phyloP scores from a whole-genome alignment of 2,797 vertebrate genomes.

The Cyprinella venusta region DNA sequence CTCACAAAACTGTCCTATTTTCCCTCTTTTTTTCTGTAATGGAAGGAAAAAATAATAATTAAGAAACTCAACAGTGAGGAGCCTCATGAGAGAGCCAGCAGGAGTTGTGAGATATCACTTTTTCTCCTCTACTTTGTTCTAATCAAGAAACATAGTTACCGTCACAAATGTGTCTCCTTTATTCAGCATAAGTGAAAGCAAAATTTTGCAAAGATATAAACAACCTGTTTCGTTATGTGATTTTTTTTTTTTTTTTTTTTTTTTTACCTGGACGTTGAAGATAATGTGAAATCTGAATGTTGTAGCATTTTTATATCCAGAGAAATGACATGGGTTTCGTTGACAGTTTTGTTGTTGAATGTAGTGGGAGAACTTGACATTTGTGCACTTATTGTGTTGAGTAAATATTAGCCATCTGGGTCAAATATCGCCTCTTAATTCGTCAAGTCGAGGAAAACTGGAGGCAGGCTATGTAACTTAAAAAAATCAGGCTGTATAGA shows the following conservation, averaged over 20 bases:
- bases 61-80: slow-evolving; percentile 58
- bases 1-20: slow-evolving; percentile 73
- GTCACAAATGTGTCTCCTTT: slow-evolving; percentile 43
- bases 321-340: slow-evolving; percentile 74
- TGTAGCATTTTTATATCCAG: slow-evolving; percentile 42
- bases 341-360: slow-evolving; percentile 56
- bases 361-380: slow-evolving; percentile 8
- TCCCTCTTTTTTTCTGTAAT: slow-evolving; percentile 68
- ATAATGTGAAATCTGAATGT: slow-evolving; percentile 51
- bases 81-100: slow-evolving; percentile 57
- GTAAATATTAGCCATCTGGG: background rate
- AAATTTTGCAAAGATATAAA: slow-evolving; percentile 42
- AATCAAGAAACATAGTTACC: slow-evolving; percentile 55
- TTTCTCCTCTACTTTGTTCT: slow-evolving; percentile 57
- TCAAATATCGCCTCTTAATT: too few species aligned
- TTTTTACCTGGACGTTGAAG: slow-evolving; percentile 55
- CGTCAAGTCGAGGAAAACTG: too few species aligned
- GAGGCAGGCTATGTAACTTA: too few species aligned
- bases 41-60: slow-evolving; percentile 62
- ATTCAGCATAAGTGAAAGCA: slow-evolving; percentile 42
- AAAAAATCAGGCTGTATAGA: too few species aligned
- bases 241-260: slow-evolving; percentile 36
- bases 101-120: slow-evolving; percentile 55
- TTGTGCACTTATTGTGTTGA: slow-evolving; percentile 41
- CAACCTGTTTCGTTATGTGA: slow-evolving; percentile 39